Base-by-base conservation (phyloP, 2,113 vertebrate genomes). In the Cricetomys ansorgei region DNA sequence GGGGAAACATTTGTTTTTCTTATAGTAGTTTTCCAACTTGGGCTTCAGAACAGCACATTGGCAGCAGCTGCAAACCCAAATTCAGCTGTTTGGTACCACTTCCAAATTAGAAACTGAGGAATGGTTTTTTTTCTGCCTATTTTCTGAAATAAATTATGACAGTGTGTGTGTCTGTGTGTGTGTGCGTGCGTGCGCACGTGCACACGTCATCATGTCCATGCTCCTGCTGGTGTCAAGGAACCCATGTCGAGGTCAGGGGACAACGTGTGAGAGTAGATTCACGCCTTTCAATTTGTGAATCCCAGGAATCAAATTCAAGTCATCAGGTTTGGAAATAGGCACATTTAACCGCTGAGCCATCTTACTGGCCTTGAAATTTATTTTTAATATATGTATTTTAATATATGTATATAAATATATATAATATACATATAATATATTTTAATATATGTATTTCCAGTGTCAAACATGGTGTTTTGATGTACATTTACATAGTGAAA, bases 141-240 rank as follows among this genome's bases (percentile, higher is more conserved):
- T 43, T 89, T 53, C 88, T 37, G 10, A 86, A 65, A 29, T 19
- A 9, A 59, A 12, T 59, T 59, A 59, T 59, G 15, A 59, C 13
- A 59, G 37, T 57, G 4, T 16, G 4, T 77, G 29, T 8, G 29
- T 34, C 13, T 31, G 2, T 16, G 0, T 10, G 12, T 31, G 23
- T 27, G 25, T 27, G 5, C 2, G 3, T 76, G 2, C 1, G 10
- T 11, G 12, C 7, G 27, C n/a, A n/a, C n/a, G n/a, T n/a, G n/a
- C n/a, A n/a, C n/a, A n/a, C n/a, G n/a, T n/a, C n/a, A n/a, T n/a
- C n/a, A n/a, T n/a, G n/a, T n/a, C n/a, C n/a, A n/a, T n/a, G n/a
- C n/a, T n/a, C n/a, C n/a, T n/a, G n/a, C n/a, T n/a, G n/a, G n/a
- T n/a, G n/a, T n/a, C n/a, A n/a, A 17, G 57, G 57, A 11, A 19